These are phyloP conservation scores for Himalopsyche kuldschensis DNA, from an alignment of 2,888 invertebrate genomes.

Conservation along the genomic window DNA sequence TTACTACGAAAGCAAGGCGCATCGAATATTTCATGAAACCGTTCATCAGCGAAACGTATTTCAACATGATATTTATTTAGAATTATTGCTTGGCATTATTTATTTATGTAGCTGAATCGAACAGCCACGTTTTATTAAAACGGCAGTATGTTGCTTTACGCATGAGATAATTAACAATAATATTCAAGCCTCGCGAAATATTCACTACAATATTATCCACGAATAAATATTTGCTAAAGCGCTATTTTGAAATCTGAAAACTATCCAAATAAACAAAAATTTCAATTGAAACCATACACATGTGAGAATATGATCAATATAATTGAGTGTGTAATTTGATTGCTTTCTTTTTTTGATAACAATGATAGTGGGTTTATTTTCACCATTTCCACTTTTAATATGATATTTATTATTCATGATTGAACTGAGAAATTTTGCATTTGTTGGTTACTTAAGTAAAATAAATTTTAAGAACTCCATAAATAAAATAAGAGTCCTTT, in stretches of 20 bases:
- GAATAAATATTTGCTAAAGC: background rate
- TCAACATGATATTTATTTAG: background rate
- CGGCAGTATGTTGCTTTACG: background rate
- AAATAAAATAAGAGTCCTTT: too few species aligned
- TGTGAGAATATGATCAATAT: too few species aligned
- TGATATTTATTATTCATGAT: too few species aligned
- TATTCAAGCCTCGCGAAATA: background rate
- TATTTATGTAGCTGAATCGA: background rate
- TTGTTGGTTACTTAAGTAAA: too few species aligned
- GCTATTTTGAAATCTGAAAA: background rate
- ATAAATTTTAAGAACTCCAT: too few species aligned
- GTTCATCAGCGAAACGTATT: background rate
- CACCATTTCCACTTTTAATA: too few species aligned
- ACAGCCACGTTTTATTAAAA: background rate
- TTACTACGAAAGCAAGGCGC: too few species aligned
- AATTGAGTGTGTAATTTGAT: too few species aligned
- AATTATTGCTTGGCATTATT: background rate
- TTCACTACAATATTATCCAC: background rate
- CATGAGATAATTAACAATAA: background rate
- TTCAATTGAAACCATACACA: background rate
- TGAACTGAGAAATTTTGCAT: too few species aligned
- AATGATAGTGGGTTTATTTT: too few species aligned
- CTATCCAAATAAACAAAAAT: background rate
- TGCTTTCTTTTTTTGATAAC: too few species aligned
- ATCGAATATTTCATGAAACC: background rate